A percentile compares a stretch with the other conserved stretches of the same genome.
Evolutionary conservation across 2,888 invertebrate species (phyloP).

Genomic region (Lepidochitona cinerea): DNA sequence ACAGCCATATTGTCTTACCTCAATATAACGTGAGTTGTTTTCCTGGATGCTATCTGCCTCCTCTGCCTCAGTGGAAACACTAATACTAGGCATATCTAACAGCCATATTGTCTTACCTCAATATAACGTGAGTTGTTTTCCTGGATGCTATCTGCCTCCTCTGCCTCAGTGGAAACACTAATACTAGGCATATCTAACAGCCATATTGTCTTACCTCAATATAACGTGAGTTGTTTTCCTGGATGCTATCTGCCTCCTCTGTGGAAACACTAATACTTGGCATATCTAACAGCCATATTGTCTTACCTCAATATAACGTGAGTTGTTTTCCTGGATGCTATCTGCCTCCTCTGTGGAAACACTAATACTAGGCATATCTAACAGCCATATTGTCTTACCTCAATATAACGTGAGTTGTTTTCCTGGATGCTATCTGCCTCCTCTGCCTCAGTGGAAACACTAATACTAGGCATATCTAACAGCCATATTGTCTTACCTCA

Average conservation of each 20-base stretch:
- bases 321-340: too few species aligned
- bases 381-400: too few species aligned
- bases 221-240: constrained; percentile 61
- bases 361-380: too few species aligned
- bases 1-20: constrained; percentile 67
- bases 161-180: constrained; percentile 60
- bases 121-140: constrained; percentile 58
- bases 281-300: too few species aligned
- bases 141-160: constrained; percentile 54
- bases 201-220: constrained; percentile 68
- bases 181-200: constrained; percentile 66
- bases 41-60: constrained; percentile 64
- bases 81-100: constrained; percentile 64
- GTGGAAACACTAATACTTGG: too few species aligned
- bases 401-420: constrained; percentile 57
- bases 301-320: too few species aligned
- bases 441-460: constrained; percentile 61
- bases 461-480: constrained; percentile 64
- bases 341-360: too few species aligned
- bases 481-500: constrained; percentile 69
- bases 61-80: constrained; percentile 61
- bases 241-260: constrained; percentile 59
- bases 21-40: constrained; percentile 61
- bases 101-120: constrained; percentile 69
- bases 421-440: constrained; percentile 54